Conservation (phyloP, 1,140 invertebrate genomes). For the Apis cerana region DNA sequence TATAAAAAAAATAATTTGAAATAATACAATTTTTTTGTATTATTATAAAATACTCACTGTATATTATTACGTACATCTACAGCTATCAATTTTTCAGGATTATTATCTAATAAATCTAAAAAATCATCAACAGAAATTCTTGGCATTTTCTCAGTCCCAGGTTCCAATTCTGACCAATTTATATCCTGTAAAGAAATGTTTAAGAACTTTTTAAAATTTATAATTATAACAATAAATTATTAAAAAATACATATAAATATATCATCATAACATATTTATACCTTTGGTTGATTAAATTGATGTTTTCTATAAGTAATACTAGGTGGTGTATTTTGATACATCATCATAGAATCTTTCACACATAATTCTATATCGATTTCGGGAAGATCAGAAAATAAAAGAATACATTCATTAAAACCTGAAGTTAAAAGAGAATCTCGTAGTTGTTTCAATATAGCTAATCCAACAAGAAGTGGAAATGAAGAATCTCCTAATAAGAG, state of each 20-base stretch:
- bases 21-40: not conserved
- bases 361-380: conserved; percentile 97
- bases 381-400: conserved; percentile 98
- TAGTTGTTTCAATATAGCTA: conserved; percentile 95
- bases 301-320: conserved; percentile 93
- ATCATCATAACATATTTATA: conserved; percentile 47
- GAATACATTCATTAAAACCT: conserved; percentile 98
- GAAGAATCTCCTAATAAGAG: conserved; percentile 95
- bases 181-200: conserved; percentile 83
- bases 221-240: conserved; percentile 9
- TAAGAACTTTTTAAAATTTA: conserved; percentile 33
- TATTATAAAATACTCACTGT: conserved; percentile 82
- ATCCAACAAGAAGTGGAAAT: conserved; percentile 96
- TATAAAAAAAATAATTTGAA: conserved; percentile 37
- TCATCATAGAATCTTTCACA: conserved; percentile 93
- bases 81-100: conserved; percentile 86
- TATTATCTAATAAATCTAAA: conserved; percentile 86
- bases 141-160: conserved; percentile 81
- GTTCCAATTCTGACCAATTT: conserved; percentile 80
- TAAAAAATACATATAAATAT: conserved; percentile 16
- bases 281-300: conserved; percentile 81
- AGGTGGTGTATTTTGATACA: conserved; percentile 92
- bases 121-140: conserved; percentile 93
- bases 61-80: conserved; percentile 89
- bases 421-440: conserved; percentile 91